These are phyloP conservation scores for Chaetodon trifascialis DNA, from an alignment of 2,113 vertebrate genomes.

Conservation along the genomic window DNA sequence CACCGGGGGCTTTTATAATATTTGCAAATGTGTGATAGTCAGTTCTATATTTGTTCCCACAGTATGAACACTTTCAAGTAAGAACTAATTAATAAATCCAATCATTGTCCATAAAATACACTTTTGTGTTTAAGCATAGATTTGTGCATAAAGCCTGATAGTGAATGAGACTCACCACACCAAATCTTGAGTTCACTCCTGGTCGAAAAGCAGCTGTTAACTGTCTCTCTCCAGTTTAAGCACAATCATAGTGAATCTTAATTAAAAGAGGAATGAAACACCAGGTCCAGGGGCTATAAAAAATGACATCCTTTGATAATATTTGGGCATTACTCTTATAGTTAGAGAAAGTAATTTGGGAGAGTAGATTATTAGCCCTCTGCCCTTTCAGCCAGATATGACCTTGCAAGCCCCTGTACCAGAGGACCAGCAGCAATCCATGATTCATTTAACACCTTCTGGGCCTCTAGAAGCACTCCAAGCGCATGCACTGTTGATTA, in stretches of 20 bases:
- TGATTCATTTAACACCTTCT: constrained; percentile 83
- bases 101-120: background rate
- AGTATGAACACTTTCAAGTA: constrained; percentile 14
- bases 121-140: constrained; percentile 2
- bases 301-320: constrained; percentile 68
- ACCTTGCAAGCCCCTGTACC: constrained; percentile 72
- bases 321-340: constrained; percentile 70
- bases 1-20: background rate
- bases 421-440: constrained; percentile 75
- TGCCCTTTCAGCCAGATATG: constrained; percentile 76
- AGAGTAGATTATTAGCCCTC: constrained; percentile 72
- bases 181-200: constrained; percentile 32
- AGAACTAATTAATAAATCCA: constrained; percentile 22
- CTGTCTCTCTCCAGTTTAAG: constrained; percentile 40
- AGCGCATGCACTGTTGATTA: constrained; percentile 75
- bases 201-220: constrained; percentile 41
- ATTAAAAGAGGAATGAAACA: constrained; percentile 65
- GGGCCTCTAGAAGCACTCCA: constrained; percentile 65
- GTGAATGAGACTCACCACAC: background rate
- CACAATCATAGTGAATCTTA: constrained; percentile 54
- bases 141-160: background rate
- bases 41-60: constrained; percentile 13
- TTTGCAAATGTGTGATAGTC: constrained; percentile 3
- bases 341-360: constrained; percentile 72
- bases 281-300: constrained; percentile 42